phyloP scores from a whole-genome alignment of 1,140 invertebrate genomes.

The Mesaphorura yosii region DNA sequence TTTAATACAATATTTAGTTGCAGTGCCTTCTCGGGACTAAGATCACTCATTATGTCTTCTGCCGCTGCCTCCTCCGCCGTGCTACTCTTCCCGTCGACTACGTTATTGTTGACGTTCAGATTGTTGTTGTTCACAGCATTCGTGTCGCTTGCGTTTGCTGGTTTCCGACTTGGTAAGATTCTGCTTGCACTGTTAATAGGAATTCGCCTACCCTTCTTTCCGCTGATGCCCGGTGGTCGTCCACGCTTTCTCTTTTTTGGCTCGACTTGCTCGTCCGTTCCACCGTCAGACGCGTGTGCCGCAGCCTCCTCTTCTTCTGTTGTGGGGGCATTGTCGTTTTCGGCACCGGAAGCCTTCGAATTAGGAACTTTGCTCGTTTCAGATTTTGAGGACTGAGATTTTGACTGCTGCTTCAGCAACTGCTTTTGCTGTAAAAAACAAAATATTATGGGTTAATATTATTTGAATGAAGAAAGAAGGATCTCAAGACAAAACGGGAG shows the following conservation, averaged over 20 bases:
- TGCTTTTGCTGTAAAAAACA: too few species aligned
- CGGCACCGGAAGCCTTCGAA: too few species aligned
- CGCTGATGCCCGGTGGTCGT: not conserved
- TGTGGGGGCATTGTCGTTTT: not conserved
- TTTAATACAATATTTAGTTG: constrained; percentile 37
- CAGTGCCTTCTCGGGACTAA: constrained; percentile 35
- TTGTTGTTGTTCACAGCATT: not conserved
- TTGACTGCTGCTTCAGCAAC: not conserved
- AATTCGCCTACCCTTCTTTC: not conserved
- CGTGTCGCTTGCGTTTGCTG: not conserved
- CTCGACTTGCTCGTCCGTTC: not conserved
- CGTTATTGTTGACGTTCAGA: not conserved
- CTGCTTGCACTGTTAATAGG: too few species aligned
- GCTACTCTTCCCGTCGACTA: not conserved
- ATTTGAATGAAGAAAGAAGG: too few species aligned
- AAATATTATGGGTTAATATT: too few species aligned
- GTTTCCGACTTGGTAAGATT: not conserved
- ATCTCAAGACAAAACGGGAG: too few species aligned
- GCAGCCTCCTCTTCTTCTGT: not conserved
- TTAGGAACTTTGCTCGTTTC: not conserved
- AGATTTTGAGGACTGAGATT: not conserved
- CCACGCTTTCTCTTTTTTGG: not conserved
- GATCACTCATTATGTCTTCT: constrained; percentile 35
- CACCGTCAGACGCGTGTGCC: not conserved
- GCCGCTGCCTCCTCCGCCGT: constrained; percentile 24